Evolutionary conservation across 2,113 vertebrate genomes (phyloP).

Genomic region (Siphamia tubifer): DNA sequence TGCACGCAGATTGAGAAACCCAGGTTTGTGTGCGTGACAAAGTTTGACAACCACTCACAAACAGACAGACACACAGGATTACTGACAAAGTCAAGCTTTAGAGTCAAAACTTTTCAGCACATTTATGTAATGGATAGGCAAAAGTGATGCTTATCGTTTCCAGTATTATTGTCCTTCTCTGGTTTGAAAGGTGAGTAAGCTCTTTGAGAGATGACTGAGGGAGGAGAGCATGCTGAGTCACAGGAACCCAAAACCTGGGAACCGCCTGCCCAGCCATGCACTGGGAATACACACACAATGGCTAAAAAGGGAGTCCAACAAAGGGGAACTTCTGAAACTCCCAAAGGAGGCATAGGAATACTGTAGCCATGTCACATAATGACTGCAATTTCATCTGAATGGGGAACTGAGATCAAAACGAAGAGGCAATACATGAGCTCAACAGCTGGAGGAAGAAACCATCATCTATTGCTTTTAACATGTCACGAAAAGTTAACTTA

Average conservation of each 20-base stretch:
- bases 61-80: slow-evolving; percentile 13
- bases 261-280: slow-evolving; percentile 71
- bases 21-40: background rate
- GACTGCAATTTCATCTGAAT: slow-evolving; percentile 68
- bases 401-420: slow-evolving; percentile 58
- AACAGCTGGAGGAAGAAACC: slow-evolving; percentile 48
- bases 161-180: slow-evolving; percentile 63
- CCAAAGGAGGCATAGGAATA: slow-evolving; percentile 67
- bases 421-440: slow-evolving; percentile 56
- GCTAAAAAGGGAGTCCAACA: slow-evolving; percentile 74
- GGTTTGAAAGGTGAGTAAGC: slow-evolving; percentile 67
- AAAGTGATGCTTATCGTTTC: slow-evolving; percentile 65
- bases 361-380: slow-evolving; percentile 74
- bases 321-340: slow-evolving; percentile 70
- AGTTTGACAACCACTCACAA: slow-evolving; percentile 17
- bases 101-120: slow-evolving; percentile 65
- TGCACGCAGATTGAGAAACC: background rate
- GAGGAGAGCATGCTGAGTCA: slow-evolving; percentile 78
- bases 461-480: slow-evolving; percentile 52
- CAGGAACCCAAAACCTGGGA: slow-evolving; percentile 85
- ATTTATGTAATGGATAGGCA: slow-evolving; percentile 69
- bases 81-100: slow-evolving; percentile 41
- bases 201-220: slow-evolving; percentile 62
- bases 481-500: slow-evolving; percentile 16
- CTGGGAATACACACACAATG: slow-evolving; percentile 79